Conservation (phyloP, 1,140 invertebrate genomes). For the Ctenoplectra terminalis region DNA sequence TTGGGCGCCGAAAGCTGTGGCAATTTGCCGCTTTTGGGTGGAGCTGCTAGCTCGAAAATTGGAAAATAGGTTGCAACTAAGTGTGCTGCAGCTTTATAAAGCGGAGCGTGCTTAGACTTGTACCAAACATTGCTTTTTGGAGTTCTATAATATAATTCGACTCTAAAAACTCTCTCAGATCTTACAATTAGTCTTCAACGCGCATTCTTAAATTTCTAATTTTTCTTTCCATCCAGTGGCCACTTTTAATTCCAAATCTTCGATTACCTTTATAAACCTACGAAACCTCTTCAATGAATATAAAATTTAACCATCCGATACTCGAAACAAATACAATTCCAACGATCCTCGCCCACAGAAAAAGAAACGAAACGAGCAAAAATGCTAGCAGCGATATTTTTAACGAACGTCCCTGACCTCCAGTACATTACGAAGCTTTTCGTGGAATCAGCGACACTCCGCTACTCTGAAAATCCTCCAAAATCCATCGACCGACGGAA, state of each 20-base stretch:
- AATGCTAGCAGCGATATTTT: not conserved
- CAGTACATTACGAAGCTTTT: not conserved
- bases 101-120: not conserved
- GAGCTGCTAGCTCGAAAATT: not conserved
- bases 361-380: too few relatives aligned
- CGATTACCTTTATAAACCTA: too few relatives aligned
- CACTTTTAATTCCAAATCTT: too few relatives aligned
- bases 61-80: not conserved
- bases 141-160: not conserved
- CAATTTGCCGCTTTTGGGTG: not conserved
- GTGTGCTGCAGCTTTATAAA: not conserved
- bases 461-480: not conserved
- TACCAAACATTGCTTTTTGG: not conserved
- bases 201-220: too few relatives aligned
- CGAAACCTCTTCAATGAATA: too few relatives aligned
- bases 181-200: too few relatives aligned
- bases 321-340: too few relatives aligned
- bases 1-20: not conserved
- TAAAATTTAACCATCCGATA: too few relatives aligned
- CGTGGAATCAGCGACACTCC: not conserved
- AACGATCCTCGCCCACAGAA: too few relatives aligned
- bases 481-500: not conserved
- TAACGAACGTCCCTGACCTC: not conserved
- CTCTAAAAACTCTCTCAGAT: not conserved
- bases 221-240: too few relatives aligned